These are phyloP conservation scores for Euwallacea similis DNA, from an alignment of 1,140 invertebrate genomes.

Conservation along the genomic window DNA sequence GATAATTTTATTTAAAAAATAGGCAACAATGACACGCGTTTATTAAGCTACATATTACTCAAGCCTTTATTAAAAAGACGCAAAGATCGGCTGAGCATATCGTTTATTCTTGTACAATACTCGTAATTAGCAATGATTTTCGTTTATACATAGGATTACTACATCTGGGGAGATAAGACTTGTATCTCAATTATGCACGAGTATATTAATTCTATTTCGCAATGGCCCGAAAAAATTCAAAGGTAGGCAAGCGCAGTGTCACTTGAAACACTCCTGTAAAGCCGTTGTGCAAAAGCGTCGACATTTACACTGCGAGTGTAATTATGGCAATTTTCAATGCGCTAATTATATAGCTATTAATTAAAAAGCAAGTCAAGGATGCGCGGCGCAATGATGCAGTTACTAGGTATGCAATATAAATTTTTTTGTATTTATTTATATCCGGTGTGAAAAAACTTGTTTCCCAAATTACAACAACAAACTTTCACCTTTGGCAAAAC, in stretches of 20 bases:
- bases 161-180: not conserved
- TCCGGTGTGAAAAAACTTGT: not conserved
- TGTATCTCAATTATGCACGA: not conserved
- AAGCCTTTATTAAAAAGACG: slow-evolving; percentile 21
- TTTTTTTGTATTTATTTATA: slow-evolving; percentile 1
- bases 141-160: not conserved
- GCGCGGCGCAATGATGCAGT: not conserved
- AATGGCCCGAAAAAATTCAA: not conserved
- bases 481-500: too few relatives aligned
- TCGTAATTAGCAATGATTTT: slow-evolving; percentile 14
- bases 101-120: slow-evolving; percentile 24
- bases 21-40: slow-evolving; percentile 16
- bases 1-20: not conserved
- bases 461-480: too few relatives aligned
- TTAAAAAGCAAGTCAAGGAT: slow-evolving; percentile 21
- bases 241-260: too few relatives aligned
- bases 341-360: slow-evolving; percentile 22
- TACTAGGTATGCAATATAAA: not conserved
- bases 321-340: slow-evolving; percentile 17
- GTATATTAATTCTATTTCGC: not conserved
- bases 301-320: not conserved
- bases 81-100: slow-evolving; percentile 28
- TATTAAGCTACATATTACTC: not conserved
- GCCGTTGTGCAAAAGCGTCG: not conserved
- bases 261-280: not conserved